Evolutionary conservation across 2,113 vertebrate species (phyloP), one percentile per base, ranked within the genome.

Genomic region (Mormoops blainvillei): DNA sequence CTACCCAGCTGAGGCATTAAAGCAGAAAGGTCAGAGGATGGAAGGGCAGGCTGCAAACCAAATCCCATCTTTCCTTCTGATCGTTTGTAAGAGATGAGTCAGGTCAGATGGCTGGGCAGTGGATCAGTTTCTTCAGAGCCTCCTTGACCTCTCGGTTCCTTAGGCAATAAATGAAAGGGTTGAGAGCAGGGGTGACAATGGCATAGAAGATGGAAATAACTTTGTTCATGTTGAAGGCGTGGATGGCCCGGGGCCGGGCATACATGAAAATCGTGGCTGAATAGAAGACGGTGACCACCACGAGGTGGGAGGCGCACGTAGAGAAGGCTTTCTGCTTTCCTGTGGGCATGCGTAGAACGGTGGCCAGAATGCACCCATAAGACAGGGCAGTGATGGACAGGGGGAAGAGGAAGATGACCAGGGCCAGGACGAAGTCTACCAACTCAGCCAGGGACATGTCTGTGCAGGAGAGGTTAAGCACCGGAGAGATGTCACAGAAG

Each of bases 401-500:
- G 3, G 98, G 98, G 12, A 97, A 78, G 18, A 98, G 94, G 24
- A 98, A 97, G 86, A 98, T 93, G 76, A 98, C 41, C 67, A 98
- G 84, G 0, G 97, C 98, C 93, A 98, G 58, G 41, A 97, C 22
- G 45, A 98, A 98, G 94, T 98, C 98, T 15, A 98, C 97, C 43
- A 97, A 20, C 87, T 98, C 98, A 0, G 98, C 98, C 18, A 94
- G n/a, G 71, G 98, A 98, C 97, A 98, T 98, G 68, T 98, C 98
- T 20, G 97, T 97, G 89, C 98, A 98, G 54, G 98, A 98, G 10
- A 98, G 97, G 61, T 97, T 98, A 7, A 98, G 97, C 0, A 98
- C 95, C 2, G 98, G 98, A 41, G 98, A 98, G 78, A 98, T 98
- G 61, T 98, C 98, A 90, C 98, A 98, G 67, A 98, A 98, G 94